Evolutionary conservation across 2,113 vertebrate species (phyloP).

Genomic region (Haliaeetus leucogaster): DNA sequence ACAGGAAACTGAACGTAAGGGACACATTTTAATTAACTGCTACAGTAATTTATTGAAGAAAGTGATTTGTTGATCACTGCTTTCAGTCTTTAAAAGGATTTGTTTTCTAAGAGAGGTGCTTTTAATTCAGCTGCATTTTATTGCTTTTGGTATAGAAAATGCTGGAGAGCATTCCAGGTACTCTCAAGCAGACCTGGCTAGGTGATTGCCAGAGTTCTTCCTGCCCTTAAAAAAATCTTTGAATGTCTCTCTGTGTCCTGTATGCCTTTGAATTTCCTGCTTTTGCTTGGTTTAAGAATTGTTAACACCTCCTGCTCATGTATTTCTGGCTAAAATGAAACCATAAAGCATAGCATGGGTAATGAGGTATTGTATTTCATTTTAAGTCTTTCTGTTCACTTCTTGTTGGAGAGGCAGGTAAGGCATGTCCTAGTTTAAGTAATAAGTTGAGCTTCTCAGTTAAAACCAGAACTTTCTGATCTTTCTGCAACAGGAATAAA

Average conservation of each 20-base stretch:
- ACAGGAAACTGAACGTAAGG: background rate
- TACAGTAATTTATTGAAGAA: slow-evolving; percentile 4
- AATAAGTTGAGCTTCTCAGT: background rate
- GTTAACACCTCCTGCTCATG: background rate
- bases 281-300: background rate
- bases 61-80: background rate
- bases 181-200: background rate
- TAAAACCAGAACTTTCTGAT: background rate
- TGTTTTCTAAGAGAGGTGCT: background rate
- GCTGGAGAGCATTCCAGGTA: background rate
- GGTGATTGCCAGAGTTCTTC: background rate
- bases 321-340: background rate
- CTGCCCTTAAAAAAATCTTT: background rate
- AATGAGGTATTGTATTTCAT: background rate
- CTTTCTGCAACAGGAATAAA: background rate
- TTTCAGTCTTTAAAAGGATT: background rate
- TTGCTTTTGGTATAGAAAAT: background rate
- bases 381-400: background rate
- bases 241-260: background rate
- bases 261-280: background rate
- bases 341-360: background rate
- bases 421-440: background rate
- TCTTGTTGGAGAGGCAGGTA: background rate
- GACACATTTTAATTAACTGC: slow-evolving; percentile 4
- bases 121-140: background rate